Evolutionary conservation across 2,888 invertebrate species (phyloP), one percentile per base, ranked within the genome.

Genomic region (Thecocarcelia acutangulata): DNA sequence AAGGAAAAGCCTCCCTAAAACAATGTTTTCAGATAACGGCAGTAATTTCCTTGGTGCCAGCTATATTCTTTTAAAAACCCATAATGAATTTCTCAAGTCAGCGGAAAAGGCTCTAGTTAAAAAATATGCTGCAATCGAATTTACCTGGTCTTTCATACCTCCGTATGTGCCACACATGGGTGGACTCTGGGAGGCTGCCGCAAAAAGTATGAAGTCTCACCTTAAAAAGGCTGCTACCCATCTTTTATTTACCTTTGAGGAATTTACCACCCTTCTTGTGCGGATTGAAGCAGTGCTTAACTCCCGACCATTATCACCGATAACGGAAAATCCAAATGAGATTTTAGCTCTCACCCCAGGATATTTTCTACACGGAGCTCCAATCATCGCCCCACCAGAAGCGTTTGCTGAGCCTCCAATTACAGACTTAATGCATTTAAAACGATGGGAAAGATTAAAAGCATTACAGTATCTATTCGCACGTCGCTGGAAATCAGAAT

Each of bases 31-130:
- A 3, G 50, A 24, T 6, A 52, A 52, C n/a, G 50, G 50, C 0
- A 15, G 50, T 13, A 24, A 52, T 46, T 46, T 46, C 17, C 6
- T 46, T 11, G 48, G 15, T 19, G 48, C 19, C 0, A 52, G 28
- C 1, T 46, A 48, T 3, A 28, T 15, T n/a, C 19, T 70, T 0
- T 37, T 77, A 0, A 40, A 77, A 70, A 42, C 1, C 13, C 70
- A 77, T 19, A 56, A 56, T 13, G 21, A 21, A 8, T 77, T 77
- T 33, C 33, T 33, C 8, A 33, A 9, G 9, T 8, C 33, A 33
- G 33, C 33, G 1, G 33, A 33, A 8, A 3, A 9, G 9, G 9
- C 9, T 5, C 33, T 33, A 5, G 33, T 8, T 1, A 9, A 33
- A 33, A 33, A 33, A 33, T 33, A 33, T 8, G 8, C 6, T 3